phyloP scores from a whole-genome alignment of 1,140 invertebrate genomes.

The Gerris buenoi region DNA sequence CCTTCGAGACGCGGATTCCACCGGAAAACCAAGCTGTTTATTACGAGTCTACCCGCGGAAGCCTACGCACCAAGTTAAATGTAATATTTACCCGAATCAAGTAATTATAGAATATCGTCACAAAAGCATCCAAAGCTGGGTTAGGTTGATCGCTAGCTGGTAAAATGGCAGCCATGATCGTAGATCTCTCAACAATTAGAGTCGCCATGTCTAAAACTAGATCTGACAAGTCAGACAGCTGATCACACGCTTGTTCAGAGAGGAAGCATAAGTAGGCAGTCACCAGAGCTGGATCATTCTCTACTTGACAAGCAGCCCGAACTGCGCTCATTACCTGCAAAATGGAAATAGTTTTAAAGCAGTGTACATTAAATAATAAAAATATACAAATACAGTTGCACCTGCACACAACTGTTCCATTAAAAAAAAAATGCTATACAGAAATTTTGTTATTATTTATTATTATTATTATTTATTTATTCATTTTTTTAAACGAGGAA shows the following conservation, averaged over 20 bases:
- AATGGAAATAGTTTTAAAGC: neutral
- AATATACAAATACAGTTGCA: too few relatives aligned
- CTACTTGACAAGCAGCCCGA: constrained; percentile 72
- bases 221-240: constrained; percentile 39
- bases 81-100: constrained; percentile 42
- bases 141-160: constrained; percentile 42
- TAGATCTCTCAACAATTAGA: constrained; percentile 81
- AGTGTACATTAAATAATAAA: too few relatives aligned
- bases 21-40: too few relatives aligned
- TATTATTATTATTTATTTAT: too few relatives aligned
- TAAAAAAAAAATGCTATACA: too few relatives aligned
- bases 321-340: constrained; percentile 41
- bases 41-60: too few relatives aligned
- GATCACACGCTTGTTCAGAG: constrained; percentile 43
- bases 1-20: too few relatives aligned
- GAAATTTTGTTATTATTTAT: too few relatives aligned
- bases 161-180: constrained; percentile 68
- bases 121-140: constrained; percentile 56
- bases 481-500: too few relatives aligned
- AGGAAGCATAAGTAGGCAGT: constrained; percentile 80
- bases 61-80: too few relatives aligned
- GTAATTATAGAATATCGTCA: constrained; percentile 62
- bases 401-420: too few relatives aligned
- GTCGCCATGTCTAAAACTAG: constrained; percentile 70
- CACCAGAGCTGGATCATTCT: constrained; percentile 71